phyloP scores from a whole-genome alignment of 2,888 invertebrate species.

The Azorinus chamasolen region DNA sequence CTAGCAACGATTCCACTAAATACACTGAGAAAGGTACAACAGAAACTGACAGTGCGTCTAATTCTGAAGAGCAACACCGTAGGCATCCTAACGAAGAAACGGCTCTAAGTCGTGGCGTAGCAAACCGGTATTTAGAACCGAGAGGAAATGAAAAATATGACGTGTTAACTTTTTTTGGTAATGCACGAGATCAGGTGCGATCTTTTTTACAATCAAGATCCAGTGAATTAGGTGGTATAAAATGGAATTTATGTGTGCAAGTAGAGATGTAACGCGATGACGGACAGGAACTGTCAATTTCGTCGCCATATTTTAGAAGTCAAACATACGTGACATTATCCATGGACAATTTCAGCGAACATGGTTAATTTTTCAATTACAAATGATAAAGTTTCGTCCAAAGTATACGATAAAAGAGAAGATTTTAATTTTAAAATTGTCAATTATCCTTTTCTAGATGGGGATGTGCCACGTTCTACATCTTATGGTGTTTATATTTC shows the following conservation, averaged over 20 bases:
- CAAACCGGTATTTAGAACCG: constrained; percentile 21
- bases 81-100: constrained; percentile 7
- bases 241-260: constrained; percentile 42
- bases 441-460: no score
- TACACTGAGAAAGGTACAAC: neutral
- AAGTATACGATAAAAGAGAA: no score
- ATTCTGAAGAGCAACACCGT: no score
- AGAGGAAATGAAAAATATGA: constrained; percentile 27
- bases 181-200: constrained; percentile 8
- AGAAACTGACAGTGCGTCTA: no score
- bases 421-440: no score
- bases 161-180: constrained; percentile 37
- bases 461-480: no score
- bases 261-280: constrained; percentile 41
- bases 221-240: constrained; percentile 16
- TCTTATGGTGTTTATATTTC: no score
- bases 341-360: constrained; percentile 14
- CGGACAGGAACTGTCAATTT: constrained; percentile 1
- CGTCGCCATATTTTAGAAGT: constrained; percentile 47
- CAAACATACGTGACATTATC: constrained; percentile 29
- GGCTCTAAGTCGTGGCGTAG: constrained; percentile 15
- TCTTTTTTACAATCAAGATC: constrained; percentile 10
- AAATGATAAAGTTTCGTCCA: no score
- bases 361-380: no score
- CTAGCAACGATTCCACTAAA: no score